Conservation (phyloP, 2,797 vertebrate genomes). For the Allobates femoralis region DNA sequence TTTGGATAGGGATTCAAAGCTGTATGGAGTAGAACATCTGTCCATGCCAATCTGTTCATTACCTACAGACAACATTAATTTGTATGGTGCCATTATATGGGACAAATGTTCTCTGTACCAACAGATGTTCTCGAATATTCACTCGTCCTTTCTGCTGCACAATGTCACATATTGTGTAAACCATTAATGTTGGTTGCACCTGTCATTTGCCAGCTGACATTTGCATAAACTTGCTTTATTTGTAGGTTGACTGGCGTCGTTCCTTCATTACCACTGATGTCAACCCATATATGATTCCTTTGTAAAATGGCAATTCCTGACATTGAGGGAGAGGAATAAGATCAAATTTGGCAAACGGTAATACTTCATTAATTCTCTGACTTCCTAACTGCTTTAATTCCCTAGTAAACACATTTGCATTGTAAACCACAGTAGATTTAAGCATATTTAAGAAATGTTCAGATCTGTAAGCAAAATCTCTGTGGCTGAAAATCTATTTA, state of each 20-base stretch:
- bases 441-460: neutral
- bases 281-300: constrained; percentile 98
- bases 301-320: constrained; percentile 94
- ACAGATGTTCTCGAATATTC: neutral
- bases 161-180: neutral
- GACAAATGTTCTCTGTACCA: neutral
- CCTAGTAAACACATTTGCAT: neutral
- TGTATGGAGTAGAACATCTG: neutral
- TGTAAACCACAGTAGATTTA: neutral
- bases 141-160: neutral
- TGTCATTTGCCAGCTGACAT: neutral
- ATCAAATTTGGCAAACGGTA: constrained; percentile 97
- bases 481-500: too few relatives aligned
- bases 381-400: neutral
- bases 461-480: neutral
- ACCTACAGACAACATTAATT: neutral
- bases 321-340: constrained; percentile 91
- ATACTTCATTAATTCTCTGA: constrained; percentile 29
- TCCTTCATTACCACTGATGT: constrained; percentile 96
- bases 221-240: constrained; percentile 3
- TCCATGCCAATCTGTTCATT: neutral
- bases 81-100: neutral
- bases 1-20: neutral
- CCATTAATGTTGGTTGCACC: neutral
- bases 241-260: constrained; percentile 94